A percentile compares a stretch with the other conserved stretches of the same genome.
phyloP scores from a whole-genome alignment of 1,140 invertebrate species.

The Aethina tumida region DNA sequence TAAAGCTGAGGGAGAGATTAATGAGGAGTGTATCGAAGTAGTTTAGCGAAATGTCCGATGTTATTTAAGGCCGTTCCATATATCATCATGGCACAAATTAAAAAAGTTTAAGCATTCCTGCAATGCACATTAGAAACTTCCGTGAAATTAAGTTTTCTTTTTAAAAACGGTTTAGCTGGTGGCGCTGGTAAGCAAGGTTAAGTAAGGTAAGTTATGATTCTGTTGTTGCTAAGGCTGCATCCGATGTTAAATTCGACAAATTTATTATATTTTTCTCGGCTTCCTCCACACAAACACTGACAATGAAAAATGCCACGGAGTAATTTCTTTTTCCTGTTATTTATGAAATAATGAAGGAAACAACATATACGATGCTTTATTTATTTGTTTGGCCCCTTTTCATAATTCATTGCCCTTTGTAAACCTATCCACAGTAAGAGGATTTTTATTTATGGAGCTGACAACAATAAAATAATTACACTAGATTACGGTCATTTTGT shows the following conservation, averaged over 20 bases:
- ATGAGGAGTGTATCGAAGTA: too few relatives aligned
- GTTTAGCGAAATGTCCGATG: too few relatives aligned
- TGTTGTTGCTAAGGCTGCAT: constrained; percentile 14
- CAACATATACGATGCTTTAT: constrained; percentile 7
- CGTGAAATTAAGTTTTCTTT: constrained; percentile 5
- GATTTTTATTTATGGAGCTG: too few relatives aligned
- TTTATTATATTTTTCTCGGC: constrained; percentile 18
- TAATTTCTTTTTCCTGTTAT: constrained; percentile 18
- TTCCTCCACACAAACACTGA: constrained; percentile 13
- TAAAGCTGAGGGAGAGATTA: too few relatives aligned
- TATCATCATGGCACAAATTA: too few relatives aligned
- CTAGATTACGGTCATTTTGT: too few relatives aligned
- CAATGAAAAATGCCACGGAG: constrained; percentile 19
- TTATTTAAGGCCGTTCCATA: too few relatives aligned
- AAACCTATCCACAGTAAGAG: constrained; percentile 1
- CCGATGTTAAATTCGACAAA: constrained; percentile 16
- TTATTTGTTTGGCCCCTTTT: constrained; percentile 2
- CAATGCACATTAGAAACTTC: constrained; percentile 1
- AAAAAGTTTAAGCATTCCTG: too few relatives aligned
- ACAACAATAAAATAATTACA: too few relatives aligned
- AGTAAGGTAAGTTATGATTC: constrained; percentile 16
- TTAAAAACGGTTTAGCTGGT: too few relatives aligned
- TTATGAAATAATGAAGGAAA: constrained; percentile 20
- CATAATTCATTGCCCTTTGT: constrained; percentile 2
- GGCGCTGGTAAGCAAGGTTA: constrained; percentile 10